Evolutionary conservation across 2,888 invertebrate genomes (phyloP).

Genomic region (Diaphora mendica): DNA sequence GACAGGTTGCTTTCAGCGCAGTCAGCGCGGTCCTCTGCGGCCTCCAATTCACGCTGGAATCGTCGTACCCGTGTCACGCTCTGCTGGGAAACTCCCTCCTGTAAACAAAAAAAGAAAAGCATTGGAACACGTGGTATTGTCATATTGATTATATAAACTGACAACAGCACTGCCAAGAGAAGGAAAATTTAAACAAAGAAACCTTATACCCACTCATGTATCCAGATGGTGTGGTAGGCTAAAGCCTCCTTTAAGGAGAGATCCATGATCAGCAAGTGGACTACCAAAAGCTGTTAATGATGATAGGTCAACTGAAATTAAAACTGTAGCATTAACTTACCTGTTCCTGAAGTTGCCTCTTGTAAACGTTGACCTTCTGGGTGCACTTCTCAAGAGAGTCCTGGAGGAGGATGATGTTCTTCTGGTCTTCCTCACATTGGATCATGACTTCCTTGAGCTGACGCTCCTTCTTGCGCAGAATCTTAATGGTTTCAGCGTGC

Average conservation of each 20-base stretch:
- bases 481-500: conserved; percentile 98
- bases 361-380: conserved; percentile 97
- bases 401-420: conserved; percentile 96
- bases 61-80: conserved; percentile 98
- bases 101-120: conserved; percentile 43
- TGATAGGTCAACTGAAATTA: background rate
- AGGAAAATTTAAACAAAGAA: too few species aligned
- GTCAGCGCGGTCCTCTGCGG: conserved; percentile 98
- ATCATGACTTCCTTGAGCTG: conserved; percentile 98
- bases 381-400: conserved; percentile 95
- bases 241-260: too few species aligned
- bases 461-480: conserved; percentile 99
- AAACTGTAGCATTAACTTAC: conserved; percentile 71
- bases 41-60: conserved; percentile 99
- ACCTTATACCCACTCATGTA: too few species aligned
- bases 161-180: too few species aligned
- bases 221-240: too few species aligned
- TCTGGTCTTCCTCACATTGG: conserved; percentile 98
- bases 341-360: conserved; percentile 97
- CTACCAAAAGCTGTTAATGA: too few species aligned
- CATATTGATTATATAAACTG: background rate
- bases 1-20: conserved; percentile 97
- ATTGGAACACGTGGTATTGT: background rate
- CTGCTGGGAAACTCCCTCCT: conserved; percentile 97
- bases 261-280: too few species aligned